Base-by-base conservation (phyloP, 2,888 invertebrate genomes). In the Eristalis arbustorum region DNA sequence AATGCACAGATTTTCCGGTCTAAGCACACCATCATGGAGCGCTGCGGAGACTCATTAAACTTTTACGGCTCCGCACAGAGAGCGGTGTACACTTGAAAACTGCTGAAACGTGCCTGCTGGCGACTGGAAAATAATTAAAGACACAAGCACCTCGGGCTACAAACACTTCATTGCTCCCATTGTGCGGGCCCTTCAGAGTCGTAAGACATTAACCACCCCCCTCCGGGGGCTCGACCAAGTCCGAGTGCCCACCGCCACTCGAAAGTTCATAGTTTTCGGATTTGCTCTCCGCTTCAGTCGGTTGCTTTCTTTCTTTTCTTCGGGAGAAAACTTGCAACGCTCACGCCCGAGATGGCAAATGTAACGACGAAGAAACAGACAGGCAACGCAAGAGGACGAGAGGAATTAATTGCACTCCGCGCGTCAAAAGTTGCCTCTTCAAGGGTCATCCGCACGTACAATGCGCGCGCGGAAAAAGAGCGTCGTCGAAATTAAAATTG, bases 61-160 rank as follows among this genome's bases (percentile, higher is more conserved):
- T 87, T 87, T 83, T 72, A 87, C 83, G 75, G 83, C 74, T 69
- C 73, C 66, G 72, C 81, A 42, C 75, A n/a, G 22, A 68, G 72
- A 22, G 31, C 67, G 74, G 61, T 66, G 61, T 57, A 63, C 23
- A 75, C 83, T 87, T 68, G 87, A 75, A 59, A 75, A 76, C 63
- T 68, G 75, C 42, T 75, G 57, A 68, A 87, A 87, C 87, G 87
- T 87, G 87, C 83, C 87, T 87, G 78, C 71, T 75, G 83, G 82
- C 83, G 71, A 87, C 77, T 87, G 83, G 56, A 75, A 78, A 78
- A 87, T 87, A 87, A 87, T 83, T 87, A 79, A 87, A 83, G 71
- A 87, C 83, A 83, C 72, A 87, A 87, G 83, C 78, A 75, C 87
- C 74, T 59, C 59, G 49, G 83, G 74, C 68, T 67, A 49, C 64